A percentile compares a stretch with the other conserved stretches of the same genome.
These are phyloP conservation scores for Amiota communis DNA, from an alignment of 2,888 invertebrate species.

Conservation along the genomic window DNA sequence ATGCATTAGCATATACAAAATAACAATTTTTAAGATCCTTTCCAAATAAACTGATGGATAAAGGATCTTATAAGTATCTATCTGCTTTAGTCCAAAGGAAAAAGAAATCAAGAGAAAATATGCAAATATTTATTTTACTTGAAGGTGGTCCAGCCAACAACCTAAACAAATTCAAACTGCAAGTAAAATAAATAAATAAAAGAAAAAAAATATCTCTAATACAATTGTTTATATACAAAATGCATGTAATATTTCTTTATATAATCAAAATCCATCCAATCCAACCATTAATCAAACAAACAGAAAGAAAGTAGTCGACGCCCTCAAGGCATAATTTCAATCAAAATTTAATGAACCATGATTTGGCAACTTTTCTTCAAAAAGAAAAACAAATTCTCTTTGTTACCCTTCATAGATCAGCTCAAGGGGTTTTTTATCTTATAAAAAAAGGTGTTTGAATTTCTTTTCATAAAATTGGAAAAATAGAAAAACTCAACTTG, in stretches of 20 bases:
- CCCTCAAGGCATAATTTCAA: background rate
- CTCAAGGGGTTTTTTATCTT: background rate
- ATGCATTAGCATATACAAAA: background rate
- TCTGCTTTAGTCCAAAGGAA: background rate
- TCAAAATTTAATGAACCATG: conserved; percentile 23
- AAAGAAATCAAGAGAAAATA: background rate
- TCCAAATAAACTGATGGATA: conserved; percentile 2
- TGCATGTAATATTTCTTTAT: too few species aligned
- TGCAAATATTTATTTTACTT: conserved; percentile 24
- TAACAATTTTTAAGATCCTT: conserved; percentile 13
- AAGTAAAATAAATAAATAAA: conserved; percentile 2
- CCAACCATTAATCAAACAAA: background rate
- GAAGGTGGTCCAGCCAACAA: conserved; percentile 13
- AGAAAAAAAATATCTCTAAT: background rate
- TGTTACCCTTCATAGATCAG: background rate
- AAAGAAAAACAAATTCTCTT: background rate
- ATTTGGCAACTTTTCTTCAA: conserved; percentile 19
- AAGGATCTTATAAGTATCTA: too few species aligned
- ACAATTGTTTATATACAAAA: too few species aligned
- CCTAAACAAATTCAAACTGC: background rate
- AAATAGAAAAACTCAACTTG: background rate
- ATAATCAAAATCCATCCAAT: too few species aligned
- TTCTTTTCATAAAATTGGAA: background rate
- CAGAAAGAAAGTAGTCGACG: background rate
- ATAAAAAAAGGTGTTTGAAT: too few species aligned